These are phyloP conservation scores for Rhimphoctona megacephalus DNA, from an alignment of 2,888 invertebrate genomes.

Conservation along the genomic window DNA sequence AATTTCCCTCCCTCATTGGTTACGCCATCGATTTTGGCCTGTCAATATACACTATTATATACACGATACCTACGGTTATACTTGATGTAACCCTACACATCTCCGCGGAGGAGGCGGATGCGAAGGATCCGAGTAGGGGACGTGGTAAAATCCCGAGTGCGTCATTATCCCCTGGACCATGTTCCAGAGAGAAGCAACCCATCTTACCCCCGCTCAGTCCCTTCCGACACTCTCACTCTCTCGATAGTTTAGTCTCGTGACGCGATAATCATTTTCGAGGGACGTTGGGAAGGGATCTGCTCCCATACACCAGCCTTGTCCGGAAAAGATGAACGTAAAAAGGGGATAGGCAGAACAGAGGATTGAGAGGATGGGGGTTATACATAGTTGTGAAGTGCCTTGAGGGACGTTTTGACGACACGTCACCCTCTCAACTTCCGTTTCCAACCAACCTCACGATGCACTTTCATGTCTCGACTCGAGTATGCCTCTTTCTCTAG, in stretches of 20 bases:
- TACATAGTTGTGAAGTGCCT: conserved; percentile 34
- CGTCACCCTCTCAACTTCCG: conserved; percentile 54
- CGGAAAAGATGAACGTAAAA: conserved; percentile 32
- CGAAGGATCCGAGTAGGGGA: conserved; percentile 7
- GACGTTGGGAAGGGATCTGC: conserved; percentile 37
- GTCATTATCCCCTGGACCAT: conserved; percentile 62
- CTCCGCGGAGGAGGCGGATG: conserved; percentile 14
- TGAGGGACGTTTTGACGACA: conserved; percentile 64
- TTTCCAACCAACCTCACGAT: conserved; percentile 21
- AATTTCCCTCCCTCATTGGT: conserved; percentile 10
- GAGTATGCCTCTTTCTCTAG: conserved; percentile 13
- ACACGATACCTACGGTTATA: conserved; percentile 17
- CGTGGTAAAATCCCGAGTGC: conserved; percentile 49
- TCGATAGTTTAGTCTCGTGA: conserved; percentile 59
- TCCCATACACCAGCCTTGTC: not conserved
- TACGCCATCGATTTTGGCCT: conserved; percentile 40
- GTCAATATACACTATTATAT: conserved; percentile 40
- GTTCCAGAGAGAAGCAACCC: not conserved
- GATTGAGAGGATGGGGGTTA: conserved; percentile 25
- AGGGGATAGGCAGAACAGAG: not conserved
- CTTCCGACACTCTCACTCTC: conserved; percentile 20
- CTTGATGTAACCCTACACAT: conserved; percentile 2
- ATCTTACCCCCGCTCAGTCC: not conserved
- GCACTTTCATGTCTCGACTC: conserved; percentile 24
- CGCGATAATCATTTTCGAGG: conserved; percentile 67